Base-by-base conservation (phyloP, 2,888 invertebrate genomes). In the Chalcis sispes region DNA sequence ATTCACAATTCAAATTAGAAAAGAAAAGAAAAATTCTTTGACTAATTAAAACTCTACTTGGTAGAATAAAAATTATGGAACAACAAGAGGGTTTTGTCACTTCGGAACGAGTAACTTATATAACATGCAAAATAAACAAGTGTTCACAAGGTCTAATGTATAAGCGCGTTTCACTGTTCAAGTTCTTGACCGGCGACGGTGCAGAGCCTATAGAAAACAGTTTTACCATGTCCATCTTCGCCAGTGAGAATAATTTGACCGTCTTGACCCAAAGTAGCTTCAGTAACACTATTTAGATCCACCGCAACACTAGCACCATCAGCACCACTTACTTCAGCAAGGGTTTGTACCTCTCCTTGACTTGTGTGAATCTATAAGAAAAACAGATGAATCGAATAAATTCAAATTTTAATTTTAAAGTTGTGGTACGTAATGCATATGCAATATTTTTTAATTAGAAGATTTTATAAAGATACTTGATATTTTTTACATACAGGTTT, bases 161-260 rank as follows among this genome's bases (percentile, higher is more conserved):
- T 79, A 82, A 82, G 83, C 81, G 62, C 72, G 56, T 83, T 84
- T 88, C 87, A 88, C 85, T 89, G 88, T 80, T 88, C 88, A 81
- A 89, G 86, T 84, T 89, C 89, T 84, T 88, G 88, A 85, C 87
- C 87, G 85, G 88, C 87, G 86, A 89, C 87, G 85, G 88, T 87
- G 88, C 88, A 89, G 88, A 89, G 88, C 88, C 88, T 89, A 89
- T 89, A 89, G 87, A 88, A 88, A 87, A 87, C 86, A 83, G 88
- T 86, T 89, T 89, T 90, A 96, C 96, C 95, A 90, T 96, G 96
- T 74, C 97, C 97, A 89, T 97, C 97, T 90, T 98, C 98, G 75
- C 96, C 96, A 70, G 98, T 97, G 84, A 98, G 93, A 85, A 98
- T 97, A 86, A 98, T 94, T 90, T 98, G 98, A 8, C 98, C 98